Conservation (phyloP, 2,888 invertebrate genomes). For the Eristalis intricaria region DNA sequence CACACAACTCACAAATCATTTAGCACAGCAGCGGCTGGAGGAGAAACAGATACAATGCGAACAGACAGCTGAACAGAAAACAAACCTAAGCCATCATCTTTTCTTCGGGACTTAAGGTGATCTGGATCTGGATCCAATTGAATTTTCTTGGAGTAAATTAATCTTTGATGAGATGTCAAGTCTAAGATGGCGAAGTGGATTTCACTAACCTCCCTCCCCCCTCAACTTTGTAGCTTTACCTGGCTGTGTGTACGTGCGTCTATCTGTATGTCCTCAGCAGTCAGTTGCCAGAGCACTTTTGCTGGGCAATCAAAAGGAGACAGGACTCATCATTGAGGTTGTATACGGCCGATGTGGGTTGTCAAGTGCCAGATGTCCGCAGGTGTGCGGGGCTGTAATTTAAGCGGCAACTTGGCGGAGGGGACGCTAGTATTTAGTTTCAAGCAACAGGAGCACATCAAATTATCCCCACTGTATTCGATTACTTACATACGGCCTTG, state of each 20-base stretch:
- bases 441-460: not conserved
- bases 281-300: not conserved
- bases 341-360: not conserved
- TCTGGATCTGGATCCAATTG: conserved; percentile 28
- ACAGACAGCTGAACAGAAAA: conserved; percentile 31
- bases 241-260: not conserved
- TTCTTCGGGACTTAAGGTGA: conserved; percentile 36
- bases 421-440: not conserved
- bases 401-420: not conserved
- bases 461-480: not conserved
- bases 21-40: not conserved
- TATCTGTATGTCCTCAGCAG: not conserved
- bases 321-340: not conserved
- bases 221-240: not conserved
- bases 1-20: conserved; percentile 41
- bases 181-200: conserved; percentile 40
- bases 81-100: conserved; percentile 28
- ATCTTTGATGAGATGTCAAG: conserved; percentile 64
- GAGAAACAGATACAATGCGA: conserved; percentile 7
- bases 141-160: conserved; percentile 57
- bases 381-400: not conserved
- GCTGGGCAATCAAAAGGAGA: not conserved
- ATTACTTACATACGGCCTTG: not conserved
- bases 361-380: not conserved
- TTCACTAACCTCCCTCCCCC: not conserved